Evolutionary conservation across 92 coral and sea anemone genomes (phyloP).

Genomic region (Isaurus tuberculatus): DNA sequence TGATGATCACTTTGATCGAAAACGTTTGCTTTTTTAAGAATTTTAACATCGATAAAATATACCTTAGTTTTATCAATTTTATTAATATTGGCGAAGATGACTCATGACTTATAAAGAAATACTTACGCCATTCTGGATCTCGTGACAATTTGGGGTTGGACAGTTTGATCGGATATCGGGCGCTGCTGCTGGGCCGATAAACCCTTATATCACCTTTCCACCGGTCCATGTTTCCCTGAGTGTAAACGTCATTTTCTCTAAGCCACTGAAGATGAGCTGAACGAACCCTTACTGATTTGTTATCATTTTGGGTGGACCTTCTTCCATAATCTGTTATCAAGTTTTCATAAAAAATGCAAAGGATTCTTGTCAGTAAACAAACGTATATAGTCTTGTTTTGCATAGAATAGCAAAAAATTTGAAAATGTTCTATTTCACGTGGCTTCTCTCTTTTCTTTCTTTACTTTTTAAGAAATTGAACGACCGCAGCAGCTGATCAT

Average conservation of each 20-base stretch:
- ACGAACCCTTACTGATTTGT: constrained; percentile 76
- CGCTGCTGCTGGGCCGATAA: constrained; percentile 80
- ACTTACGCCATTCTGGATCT: constrained; percentile 81
- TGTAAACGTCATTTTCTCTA: constrained; percentile 71
- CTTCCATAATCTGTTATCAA: constrained; percentile 65
- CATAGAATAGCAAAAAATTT: too few species aligned
- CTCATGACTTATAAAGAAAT: background rate
- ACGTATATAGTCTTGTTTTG: too few species aligned
- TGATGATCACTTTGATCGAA: too few species aligned
- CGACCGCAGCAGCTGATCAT: too few species aligned
- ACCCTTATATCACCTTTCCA: constrained; percentile 65
- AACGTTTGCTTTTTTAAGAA: too few species aligned
- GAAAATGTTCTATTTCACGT: too few species aligned
- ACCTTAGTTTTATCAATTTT: too few species aligned
- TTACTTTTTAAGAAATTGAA: too few species aligned
- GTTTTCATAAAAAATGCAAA: background rate
- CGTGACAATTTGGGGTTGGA: constrained; percentile 45
- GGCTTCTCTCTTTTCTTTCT: too few species aligned
- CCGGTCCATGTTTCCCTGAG: constrained; percentile 48
- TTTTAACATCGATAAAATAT: too few species aligned
- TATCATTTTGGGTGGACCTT: constrained; percentile 65
- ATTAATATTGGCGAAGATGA: too few species aligned
- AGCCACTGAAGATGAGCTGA: constrained; percentile 87
- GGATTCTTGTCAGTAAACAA: background rate
- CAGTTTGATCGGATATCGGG: constrained; percentile 76